Evolutionary conservation across 2,888 invertebrate genomes (phyloP), one percentile per base, ranked within the genome.

Genomic region (Stratiomys singularior): DNA sequence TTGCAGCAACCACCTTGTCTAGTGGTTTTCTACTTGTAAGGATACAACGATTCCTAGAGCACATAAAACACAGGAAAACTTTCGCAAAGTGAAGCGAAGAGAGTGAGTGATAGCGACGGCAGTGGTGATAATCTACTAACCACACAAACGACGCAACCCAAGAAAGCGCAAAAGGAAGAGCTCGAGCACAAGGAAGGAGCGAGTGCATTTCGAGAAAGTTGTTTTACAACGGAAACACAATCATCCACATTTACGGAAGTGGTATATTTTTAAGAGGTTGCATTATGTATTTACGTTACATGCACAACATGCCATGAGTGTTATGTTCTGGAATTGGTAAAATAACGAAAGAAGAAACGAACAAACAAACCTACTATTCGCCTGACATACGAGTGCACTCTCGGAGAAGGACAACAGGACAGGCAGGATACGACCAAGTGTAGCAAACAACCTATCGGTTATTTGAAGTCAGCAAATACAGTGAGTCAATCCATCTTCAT

Each of bases 1-100:
- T 74, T 37, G 23, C 58, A 74, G 60, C 58, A 58, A 74, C 74
- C 74, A 74, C 74, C 74, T 74, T 60, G 74, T 74, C 74, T 74
- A 74, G 74, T 74, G 74, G 74, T 60, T 74, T 74, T 74, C 58
- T 37, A 74, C 74, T 58, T 69, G 69, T 25, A 46, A 69, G 58
- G 60, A 74, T 74, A 58, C 58, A 58, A 72, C 27, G 52, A 69
- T 69, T 69, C 47, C 25, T 69, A 9, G 46, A 69, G 69, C 28
- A 46, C 47, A 69, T 69, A 23, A 69, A 69, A 23, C 52, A 52
- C 69, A 69, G 69, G 69, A 69, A 69, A 69, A 69, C 47, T 69
- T 69, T 69, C 23, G 23, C 66, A 18, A 66, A 46, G 58, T 30
- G 37, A 5, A 9, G 37, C 3, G 37, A 15, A 25, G 60, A 44